Evolutionary conservation across 2,888 invertebrate genomes (phyloP).

Genomic region (Tetheella fluctuosa): DNA sequence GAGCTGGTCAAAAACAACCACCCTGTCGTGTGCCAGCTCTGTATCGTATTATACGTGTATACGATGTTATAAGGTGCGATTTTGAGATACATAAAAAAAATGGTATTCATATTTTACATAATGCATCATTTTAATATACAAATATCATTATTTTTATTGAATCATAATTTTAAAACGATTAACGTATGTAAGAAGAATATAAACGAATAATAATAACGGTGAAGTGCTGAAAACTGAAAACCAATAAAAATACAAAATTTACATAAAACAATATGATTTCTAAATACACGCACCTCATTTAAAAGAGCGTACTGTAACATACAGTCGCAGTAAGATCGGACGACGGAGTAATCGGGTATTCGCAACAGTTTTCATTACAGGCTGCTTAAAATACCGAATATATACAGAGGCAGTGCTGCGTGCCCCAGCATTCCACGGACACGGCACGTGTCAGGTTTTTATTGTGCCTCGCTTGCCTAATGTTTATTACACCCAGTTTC

Average conservation of each 20-base stretch:
- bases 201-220: too few species aligned
- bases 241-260: too few species aligned
- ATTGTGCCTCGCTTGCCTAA: constrained; percentile 41
- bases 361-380: constrained; percentile 68
- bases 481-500: constrained; percentile 56
- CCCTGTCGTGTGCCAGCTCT: constrained; percentile 47
- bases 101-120: not conserved
- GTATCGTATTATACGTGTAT: constrained; percentile 29
- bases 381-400: constrained; percentile 70
- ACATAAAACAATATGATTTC: constrained; percentile 7
- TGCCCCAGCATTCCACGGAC: constrained; percentile 39
- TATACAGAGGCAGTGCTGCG: constrained; percentile 27
- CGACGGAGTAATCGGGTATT: constrained; percentile 55
- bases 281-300: constrained; percentile 26
- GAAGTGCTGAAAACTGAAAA: not conserved
- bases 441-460: constrained; percentile 50
- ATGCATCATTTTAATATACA: too few species aligned
- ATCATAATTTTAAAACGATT: too few species aligned
- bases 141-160: too few species aligned
- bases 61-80: constrained; percentile 35
- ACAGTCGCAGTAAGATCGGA: constrained; percentile 42
- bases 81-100: constrained; percentile 14
- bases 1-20: constrained; percentile 71
- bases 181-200: too few species aligned
- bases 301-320: constrained; percentile 24